Evolutionary conservation across 2,797 vertebrate species (phyloP), one percentile per base, ranked within the genome.

Genomic region (Helicolenus hilgendorfi): DNA sequence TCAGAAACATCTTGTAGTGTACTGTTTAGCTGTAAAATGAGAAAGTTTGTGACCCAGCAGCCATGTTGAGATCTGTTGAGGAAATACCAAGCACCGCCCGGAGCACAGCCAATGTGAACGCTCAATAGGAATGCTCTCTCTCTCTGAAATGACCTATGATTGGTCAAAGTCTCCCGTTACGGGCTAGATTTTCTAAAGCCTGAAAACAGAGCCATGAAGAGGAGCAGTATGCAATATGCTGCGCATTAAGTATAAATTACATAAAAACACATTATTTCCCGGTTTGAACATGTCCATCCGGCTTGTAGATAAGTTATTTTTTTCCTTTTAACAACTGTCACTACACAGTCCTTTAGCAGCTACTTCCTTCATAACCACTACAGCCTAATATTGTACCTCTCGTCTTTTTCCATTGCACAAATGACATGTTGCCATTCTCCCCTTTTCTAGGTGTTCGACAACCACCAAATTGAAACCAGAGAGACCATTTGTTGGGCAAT

Each of bases 401-500:
- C n/a, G 3, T 64, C 22, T 56, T 41, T 75, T 63, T 82, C 53
- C 38, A 35, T n/a, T 58, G 31, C 38, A 56, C 18, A 65, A 64
- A 72, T 62, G 11, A 68, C 62, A 72, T 4, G 26, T 35, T 38
- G 22, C 45, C 22, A 1, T 56, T 56, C 41, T 38, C 14, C 20
- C 26, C 20, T 72, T 22, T 38, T 58, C 45, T 14, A 10, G 31
- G 22, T 65, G 71, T 60, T 82, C 2, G 1, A 67, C 10, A 3
- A 31, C 26, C 31, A 63, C 45, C 14, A 2, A 63, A 38, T 49
- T 71, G 31, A 79, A 73, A 77, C 9, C 15, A 22, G 49, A 63
- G 60, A 68, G n/a, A 53, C 20, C 31, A 64, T 64, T 77, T 83
- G 38, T 49, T 64, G 15, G 63, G 38, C 31, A 31, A 74, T 85